These are phyloP conservation scores for Ciconia boyciana DNA, from an alignment of 2,113 vertebrate genomes.

Conservation along the genomic window DNA sequence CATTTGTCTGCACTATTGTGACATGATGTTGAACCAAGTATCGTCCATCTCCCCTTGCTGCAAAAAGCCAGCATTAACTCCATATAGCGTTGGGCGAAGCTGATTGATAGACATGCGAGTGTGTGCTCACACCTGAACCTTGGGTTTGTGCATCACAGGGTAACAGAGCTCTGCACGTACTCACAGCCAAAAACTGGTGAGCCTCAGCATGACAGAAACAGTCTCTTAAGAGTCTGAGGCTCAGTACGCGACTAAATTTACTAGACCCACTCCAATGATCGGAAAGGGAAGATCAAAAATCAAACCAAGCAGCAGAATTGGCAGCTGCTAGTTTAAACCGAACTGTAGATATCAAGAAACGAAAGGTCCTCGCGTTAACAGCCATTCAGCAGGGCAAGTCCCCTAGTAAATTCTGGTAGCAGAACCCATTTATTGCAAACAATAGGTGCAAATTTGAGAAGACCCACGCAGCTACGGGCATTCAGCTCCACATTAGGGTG, in stretches of 20 bases:
- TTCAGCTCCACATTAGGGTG: not conserved
- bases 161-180: too few relatives aligned
- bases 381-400: not conserved
- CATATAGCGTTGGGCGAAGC: accelerated
- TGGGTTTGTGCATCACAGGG: too few relatives aligned
- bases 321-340: not conserved
- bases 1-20: not conserved
- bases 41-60: not conserved
- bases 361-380: not conserved
- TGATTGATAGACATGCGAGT: accelerated
- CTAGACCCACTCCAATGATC: not conserved
- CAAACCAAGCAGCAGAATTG: not conserved
- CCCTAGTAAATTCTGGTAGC: not conserved
- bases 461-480: not conserved
- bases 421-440: not conserved
- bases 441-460: not conserved
- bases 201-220: not conserved
- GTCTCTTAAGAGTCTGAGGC: not conserved
- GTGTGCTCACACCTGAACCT: not conserved
- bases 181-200: not conserved
- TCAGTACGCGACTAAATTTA: not conserved
- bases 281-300: not conserved
- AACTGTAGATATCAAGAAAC: not conserved
- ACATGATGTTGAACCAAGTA: too few relatives aligned
- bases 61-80: not conserved